A percentile compares a stretch with the other conserved stretches of the same genome.
Evolutionary conservation across 2,888 invertebrate species (phyloP).

Genomic region (Zele albiditarsus): DNA sequence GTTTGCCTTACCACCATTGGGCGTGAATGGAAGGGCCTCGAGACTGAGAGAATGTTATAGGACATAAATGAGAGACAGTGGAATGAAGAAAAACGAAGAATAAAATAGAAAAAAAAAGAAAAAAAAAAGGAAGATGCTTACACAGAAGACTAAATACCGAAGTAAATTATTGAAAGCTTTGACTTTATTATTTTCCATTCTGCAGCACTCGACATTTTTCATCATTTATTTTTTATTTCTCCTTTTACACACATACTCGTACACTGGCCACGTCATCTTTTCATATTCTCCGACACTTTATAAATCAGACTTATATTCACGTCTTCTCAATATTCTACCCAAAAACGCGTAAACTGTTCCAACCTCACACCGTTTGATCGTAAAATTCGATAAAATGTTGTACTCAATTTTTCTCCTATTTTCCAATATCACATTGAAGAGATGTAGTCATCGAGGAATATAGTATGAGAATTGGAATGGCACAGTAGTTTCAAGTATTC

Average conservation of each 20-base stretch:
- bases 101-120: neutral
- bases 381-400: constrained; percentile 2
- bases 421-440: neutral
- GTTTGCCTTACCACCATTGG: constrained; percentile 58
- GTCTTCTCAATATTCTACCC: neutral
- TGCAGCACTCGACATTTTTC: neutral
- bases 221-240: neutral
- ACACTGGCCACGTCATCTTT: neutral
- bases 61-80: neutral
- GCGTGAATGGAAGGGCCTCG: constrained; percentile 25
- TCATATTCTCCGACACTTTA: neutral
- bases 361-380: neutral
- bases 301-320: constrained; percentile 13
- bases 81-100: constrained; percentile 1
- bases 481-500: constrained; percentile 5
- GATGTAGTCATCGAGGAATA: neutral
- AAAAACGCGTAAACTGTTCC: neutral
- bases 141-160: neutral
- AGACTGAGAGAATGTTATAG: constrained; percentile 10
- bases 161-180: constrained; percentile 26
- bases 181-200: constrained; percentile 18
- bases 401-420: neutral
- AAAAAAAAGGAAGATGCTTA: neutral
- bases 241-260: neutral
- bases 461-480: neutral